A percentile compares a stretch with the other conserved stretches of the same genome.
phyloP scores from a whole-genome alignment of 2,888 invertebrate genomes.

The Cheilosia grossa region DNA sequence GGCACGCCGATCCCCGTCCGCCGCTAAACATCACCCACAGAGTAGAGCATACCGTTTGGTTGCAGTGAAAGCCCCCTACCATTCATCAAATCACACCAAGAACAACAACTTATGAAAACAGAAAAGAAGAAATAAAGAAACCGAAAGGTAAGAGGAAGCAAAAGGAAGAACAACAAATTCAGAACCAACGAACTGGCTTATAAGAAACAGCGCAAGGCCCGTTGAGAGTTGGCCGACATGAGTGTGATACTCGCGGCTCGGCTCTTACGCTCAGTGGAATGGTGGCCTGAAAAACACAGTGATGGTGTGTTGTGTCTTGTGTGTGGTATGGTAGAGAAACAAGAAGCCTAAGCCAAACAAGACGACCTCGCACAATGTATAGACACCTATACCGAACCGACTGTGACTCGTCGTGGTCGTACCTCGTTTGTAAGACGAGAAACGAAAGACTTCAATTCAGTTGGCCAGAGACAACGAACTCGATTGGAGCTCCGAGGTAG shows the following conservation, averaged over 20 bases:
- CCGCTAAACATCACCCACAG: not conserved
- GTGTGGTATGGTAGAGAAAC: constrained; percentile 31
- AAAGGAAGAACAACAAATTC: constrained; percentile 9
- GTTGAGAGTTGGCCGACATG: constrained; percentile 50
- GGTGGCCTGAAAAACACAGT: constrained; percentile 46
- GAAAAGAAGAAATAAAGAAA: constrained; percentile 10
- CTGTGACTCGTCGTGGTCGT: not conserved
- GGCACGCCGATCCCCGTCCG: not conserved
- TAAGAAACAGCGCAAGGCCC: constrained; percentile 31
- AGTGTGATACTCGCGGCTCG: not conserved
- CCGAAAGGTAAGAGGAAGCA: constrained; percentile 16
- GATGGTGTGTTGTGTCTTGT: constrained; percentile 9
- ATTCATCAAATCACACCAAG: not conserved
- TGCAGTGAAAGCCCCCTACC: constrained; percentile 52
- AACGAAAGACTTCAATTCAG: constrained; percentile 83
- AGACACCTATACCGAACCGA: not conserved
- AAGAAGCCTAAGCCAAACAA: constrained; percentile 62
- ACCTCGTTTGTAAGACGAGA: constrained; percentile 76
- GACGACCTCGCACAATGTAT: constrained; percentile 60
- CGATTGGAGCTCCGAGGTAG: constrained; percentile 79
- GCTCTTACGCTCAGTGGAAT: constrained; percentile 7
- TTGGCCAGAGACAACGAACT: constrained; percentile 83
- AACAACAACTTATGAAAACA: constrained; percentile 3
- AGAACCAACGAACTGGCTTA: constrained; percentile 52
- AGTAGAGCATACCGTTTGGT: constrained; percentile 39